Conservation (phyloP, 2,888 invertebrate species). For the Troglohyphantes excavatus region DNA sequence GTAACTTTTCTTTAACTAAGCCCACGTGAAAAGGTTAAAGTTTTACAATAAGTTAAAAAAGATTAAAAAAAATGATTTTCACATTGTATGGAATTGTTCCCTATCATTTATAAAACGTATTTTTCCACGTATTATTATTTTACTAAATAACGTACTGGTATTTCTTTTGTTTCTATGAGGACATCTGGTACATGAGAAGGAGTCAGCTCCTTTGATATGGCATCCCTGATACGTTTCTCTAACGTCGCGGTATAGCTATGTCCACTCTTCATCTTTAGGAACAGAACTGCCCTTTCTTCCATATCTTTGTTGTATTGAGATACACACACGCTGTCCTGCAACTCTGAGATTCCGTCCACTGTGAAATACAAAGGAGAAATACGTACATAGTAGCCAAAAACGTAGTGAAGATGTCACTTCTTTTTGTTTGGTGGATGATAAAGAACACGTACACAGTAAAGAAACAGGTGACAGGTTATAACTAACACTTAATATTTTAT, state of each 20-base stretch:
- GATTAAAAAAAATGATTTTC: too few species aligned
- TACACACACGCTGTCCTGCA: slow-evolving; percentile 85
- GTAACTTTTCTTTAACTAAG: too few species aligned
- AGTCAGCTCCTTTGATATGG: slow-evolving; percentile 84
- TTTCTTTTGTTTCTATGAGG: slow-evolving; percentile 84
- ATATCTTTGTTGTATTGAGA: slow-evolving; percentile 83
- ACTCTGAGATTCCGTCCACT: slow-evolving; percentile 84
- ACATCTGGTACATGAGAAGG: slow-evolving; percentile 85
- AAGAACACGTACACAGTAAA: too few species aligned
- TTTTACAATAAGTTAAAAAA: too few species aligned
- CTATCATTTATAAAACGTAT: too few species aligned
- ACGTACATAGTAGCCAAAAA: too few species aligned
- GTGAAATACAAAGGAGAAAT: slow-evolving; percentile 1
- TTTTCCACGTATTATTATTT: background rate
- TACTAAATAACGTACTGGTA: slow-evolving; percentile 82
- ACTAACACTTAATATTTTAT: too few species aligned
- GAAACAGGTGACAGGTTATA: too few species aligned
- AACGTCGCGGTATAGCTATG: slow-evolving; percentile 83
- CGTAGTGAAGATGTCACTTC: too few species aligned
- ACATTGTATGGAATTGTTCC: too few species aligned
- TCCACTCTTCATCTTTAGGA: slow-evolving; percentile 84
- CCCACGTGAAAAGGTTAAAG: too few species aligned
- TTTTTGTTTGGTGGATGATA: too few species aligned
- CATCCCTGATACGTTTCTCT: slow-evolving; percentile 82
- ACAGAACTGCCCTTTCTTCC: slow-evolving; percentile 85